Evolutionary conservation across 2,888 invertebrate species (phyloP), one percentile per base, ranked within the genome.

Genomic region (Machimus rusticus): DNA sequence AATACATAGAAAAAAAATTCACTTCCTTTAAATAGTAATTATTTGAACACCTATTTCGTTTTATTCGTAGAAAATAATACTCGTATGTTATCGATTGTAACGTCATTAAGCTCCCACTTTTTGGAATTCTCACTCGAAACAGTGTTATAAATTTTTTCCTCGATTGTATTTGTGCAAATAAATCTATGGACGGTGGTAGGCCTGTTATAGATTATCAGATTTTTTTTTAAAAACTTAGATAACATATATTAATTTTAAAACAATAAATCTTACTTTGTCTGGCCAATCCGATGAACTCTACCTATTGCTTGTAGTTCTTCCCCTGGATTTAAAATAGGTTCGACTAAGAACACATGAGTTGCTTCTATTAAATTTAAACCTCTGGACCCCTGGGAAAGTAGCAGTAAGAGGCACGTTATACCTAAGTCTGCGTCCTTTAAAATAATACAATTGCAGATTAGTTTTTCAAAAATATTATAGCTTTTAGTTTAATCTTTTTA

Each of bases 321-420:
- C 0, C 95, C 95, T 2, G 95, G 94, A 92, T 96, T 96, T 23
- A 96, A 92, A 66, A 96, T 93, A 0, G 96, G 97, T 90, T 97
- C 97, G 0, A 96, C 94, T 31, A 97, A 93, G 79, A 97, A 93
- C 0, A 97, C 95, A 91, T 97, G 96, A 0, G 95, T 96, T 0
- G 97, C 97, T 92, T 97, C 96, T 39, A 95, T 95, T 81, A 97
- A 92, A 92, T 97, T 97, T 14, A 97, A 93, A 0, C 97, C 97
- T 91, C 96, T 96, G 0, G 95, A 94, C n/a, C 96, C 97, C 86
- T 94, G 93, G 84, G 93, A 91, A 23, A 96, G 92, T 0, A 95
- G 95, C 90, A 97, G 92, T n/a, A 97, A 91, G 39, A 97, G 92
- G 6, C 94, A 95, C 2, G 94, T 94, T 0, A 94, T 91, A 14